Evolutionary conservation across 2,888 invertebrate species (phyloP).

Genomic region (Eilema depressum): DNA sequence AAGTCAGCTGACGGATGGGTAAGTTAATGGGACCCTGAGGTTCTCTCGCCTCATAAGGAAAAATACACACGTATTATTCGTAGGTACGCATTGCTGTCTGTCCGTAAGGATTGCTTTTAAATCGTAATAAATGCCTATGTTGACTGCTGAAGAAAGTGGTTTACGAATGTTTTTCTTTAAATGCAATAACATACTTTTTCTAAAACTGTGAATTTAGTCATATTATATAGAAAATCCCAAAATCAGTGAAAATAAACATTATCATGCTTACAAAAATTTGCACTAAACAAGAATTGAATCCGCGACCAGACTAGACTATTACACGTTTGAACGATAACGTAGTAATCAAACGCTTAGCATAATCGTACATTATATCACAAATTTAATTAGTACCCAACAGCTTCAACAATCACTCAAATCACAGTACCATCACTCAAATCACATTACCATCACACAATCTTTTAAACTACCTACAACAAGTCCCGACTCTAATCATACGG

Average conservation of each 20-base stretch:
- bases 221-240: no score
- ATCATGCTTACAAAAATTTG: no score
- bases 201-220: no score
- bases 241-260: no score
- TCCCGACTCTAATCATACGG: constrained; percentile 26
- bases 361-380: no score
- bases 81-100: constrained; percentile 15
- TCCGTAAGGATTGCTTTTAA: constrained; percentile 19
- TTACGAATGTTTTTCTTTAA: no score
- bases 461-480: constrained; percentile 13
- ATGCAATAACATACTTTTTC: no score
- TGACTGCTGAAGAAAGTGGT: neutral
- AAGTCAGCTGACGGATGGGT: constrained; percentile 44
- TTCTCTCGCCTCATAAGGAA: constrained; percentile 32
- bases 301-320: no score
- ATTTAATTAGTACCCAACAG: neutral
- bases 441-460: constrained; percentile 10
- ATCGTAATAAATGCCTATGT: constrained; percentile 11
- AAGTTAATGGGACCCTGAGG: constrained; percentile 35
- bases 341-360: no score
- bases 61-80: constrained; percentile 29
- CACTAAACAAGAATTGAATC: no score
- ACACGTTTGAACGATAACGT: no score
- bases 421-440: constrained; percentile 11
- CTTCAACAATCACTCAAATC: neutral